Conservation (phyloP, 2,888 invertebrate species). For the Eumerus sabulonum region DNA sequence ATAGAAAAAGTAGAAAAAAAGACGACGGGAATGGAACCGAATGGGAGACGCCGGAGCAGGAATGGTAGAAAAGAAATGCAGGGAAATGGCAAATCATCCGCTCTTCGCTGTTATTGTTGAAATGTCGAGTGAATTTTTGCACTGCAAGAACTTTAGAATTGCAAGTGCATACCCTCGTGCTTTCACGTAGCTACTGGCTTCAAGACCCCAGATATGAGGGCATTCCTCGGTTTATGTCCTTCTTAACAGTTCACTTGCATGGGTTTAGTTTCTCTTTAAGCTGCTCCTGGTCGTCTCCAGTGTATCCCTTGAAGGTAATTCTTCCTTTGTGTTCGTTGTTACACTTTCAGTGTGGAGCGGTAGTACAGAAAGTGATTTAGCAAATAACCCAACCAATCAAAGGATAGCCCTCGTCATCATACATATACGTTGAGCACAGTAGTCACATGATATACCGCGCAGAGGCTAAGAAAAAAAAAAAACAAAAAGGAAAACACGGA, state of each 20-base stretch:
- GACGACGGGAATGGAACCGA: constrained; percentile 28
- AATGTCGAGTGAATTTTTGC: constrained; percentile 27
- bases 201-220: constrained; percentile 37
- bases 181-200: constrained; percentile 37
- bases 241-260: too few relatives aligned
- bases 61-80: constrained; percentile 21
- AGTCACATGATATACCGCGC: too few relatives aligned
- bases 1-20: constrained; percentile 49
- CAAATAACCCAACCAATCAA: constrained; percentile 16
- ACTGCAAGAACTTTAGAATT: constrained; percentile 1
- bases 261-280: too few relatives aligned
- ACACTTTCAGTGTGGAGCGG: constrained; percentile 5
- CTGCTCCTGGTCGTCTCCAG: neutral
- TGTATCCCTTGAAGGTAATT: neutral
- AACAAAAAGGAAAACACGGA: constrained; percentile 43
- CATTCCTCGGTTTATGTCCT: neutral
- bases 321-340: constrained; percentile 8
- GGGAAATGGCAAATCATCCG: constrained; percentile 56
- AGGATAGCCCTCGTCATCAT: constrained; percentile 14
- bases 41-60: constrained; percentile 17
- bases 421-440: too few relatives aligned
- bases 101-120: constrained; percentile 33
- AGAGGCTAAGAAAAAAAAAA: neutral
- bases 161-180: constrained; percentile 6
- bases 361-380: constrained; percentile 30